Conservation (phyloP, 1,140 invertebrate species). For the Zaprionus ghesquierei region DNA sequence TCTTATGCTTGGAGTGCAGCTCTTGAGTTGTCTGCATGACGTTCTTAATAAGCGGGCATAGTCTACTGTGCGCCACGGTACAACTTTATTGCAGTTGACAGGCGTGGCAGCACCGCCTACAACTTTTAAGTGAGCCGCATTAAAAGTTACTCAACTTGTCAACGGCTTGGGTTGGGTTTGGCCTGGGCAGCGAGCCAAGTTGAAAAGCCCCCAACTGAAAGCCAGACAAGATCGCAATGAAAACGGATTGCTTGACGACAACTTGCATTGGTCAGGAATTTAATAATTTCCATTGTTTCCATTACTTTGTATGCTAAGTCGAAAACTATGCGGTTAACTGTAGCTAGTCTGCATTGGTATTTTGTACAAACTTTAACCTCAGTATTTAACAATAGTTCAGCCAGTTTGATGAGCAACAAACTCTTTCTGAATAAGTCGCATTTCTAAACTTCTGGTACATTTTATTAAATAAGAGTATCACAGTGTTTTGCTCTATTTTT, state of each 20-base stretch:
- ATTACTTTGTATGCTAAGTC: background rate
- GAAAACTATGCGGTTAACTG: background rate
- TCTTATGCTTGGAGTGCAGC: background rate
- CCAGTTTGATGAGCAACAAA: no score
- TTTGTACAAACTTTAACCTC: no score
- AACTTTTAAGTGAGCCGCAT: conserved; percentile 77
- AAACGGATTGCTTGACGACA: background rate
- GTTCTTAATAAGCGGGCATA: conserved; percentile 37
- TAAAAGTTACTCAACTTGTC: conserved; percentile 78
- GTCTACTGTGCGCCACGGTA: background rate
- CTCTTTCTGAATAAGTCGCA: no score
- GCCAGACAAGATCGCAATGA: background rate
- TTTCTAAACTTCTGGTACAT: no score
- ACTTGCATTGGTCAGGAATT: conserved; percentile 25
- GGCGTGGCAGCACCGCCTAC: conserved; percentile 11
- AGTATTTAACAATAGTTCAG: no score
- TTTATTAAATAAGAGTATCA: no score
- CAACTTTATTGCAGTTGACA: conserved; percentile 15
- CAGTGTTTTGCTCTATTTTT: no score
- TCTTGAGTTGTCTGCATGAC: conserved; percentile 46
- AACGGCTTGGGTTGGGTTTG: conserved; percentile 63
- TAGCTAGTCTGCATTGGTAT: background rate
- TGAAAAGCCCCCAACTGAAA: background rate
- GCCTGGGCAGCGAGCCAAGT: conserved; percentile 33
- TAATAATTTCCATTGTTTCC: conserved; percentile 34